Conservation (phyloP, 2,888 invertebrate genomes). For the Parelbella ahira region DNA sequence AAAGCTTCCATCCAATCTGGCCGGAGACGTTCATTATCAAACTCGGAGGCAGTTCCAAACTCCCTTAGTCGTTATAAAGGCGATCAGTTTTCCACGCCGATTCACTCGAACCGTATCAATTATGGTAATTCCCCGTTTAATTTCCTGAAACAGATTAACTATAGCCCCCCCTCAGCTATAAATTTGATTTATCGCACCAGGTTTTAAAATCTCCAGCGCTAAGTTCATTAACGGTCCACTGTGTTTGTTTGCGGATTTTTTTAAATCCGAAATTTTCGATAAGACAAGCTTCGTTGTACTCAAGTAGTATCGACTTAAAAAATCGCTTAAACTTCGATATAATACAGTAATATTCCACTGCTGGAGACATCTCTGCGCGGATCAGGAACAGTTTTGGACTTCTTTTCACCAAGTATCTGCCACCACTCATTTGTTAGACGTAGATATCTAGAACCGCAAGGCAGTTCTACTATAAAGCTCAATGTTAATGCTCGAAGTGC, state of each 20-base stretch:
- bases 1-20: conserved; percentile 38
- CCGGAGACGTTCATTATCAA: conserved; percentile 50
- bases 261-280: no score
- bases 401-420: no score
- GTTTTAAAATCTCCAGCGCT: conserved; percentile 50
- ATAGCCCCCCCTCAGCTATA: conserved; percentile 59
- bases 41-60: conserved; percentile 42
- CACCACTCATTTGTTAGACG: no score
- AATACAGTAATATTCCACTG: no score
- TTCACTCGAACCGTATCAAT: conserved; percentile 75
- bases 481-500: no score
- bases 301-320: no score
- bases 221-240: conserved; percentile 36
- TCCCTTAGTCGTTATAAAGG: conserved; percentile 45
- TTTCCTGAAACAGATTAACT: conserved; percentile 75
- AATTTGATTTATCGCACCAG: conserved; percentile 67
- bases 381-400: no score
- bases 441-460: no score
- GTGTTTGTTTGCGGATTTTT: conserved; percentile 12
- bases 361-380: no score
- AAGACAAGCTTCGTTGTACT: no score
- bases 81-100: conserved; percentile 72
- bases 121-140: conserved; percentile 77
- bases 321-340: no score
- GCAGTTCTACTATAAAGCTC: no score